Evolutionary conservation across 2,888 invertebrate species (phyloP).

Genomic region (Ommatoiulus sabulosus): DNA sequence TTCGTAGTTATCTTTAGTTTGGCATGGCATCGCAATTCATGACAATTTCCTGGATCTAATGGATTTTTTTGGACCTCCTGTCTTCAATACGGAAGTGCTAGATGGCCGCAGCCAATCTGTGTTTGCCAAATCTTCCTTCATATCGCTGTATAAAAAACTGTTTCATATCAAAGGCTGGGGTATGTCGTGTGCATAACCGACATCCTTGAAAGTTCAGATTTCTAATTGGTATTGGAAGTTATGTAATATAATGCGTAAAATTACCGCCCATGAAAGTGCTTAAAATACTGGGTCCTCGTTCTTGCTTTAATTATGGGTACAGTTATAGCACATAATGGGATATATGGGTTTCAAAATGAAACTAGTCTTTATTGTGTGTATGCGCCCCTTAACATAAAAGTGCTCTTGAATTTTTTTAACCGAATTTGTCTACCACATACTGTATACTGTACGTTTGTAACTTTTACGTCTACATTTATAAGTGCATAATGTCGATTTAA

Average conservation of each 20-base stretch:
- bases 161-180: not conserved
- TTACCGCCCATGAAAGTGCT: not conserved
- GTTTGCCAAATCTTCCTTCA: not conserved
- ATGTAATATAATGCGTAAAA: not conserved
- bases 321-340: not conserved
- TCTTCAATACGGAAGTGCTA: conserved; percentile 37
- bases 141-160: not conserved
- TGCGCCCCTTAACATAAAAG: not conserved
- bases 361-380: not conserved
- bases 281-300: not conserved
- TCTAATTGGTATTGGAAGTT: not conserved
- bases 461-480: no score
- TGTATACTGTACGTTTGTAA: no score
- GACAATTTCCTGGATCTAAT: not conserved
- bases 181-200: not conserved
- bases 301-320: not conserved
- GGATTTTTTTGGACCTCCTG: conserved; percentile 36
- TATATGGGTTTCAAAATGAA: not conserved
- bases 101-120: not conserved
- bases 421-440: not conserved
- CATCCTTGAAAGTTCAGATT: conserved; percentile 39
- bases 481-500: no score
- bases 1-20: not conserved
- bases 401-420: not conserved
- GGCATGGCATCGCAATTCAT: not conserved